Base-by-base conservation (phyloP, 2,888 invertebrate species). In the Serrognathus titanus region DNA sequence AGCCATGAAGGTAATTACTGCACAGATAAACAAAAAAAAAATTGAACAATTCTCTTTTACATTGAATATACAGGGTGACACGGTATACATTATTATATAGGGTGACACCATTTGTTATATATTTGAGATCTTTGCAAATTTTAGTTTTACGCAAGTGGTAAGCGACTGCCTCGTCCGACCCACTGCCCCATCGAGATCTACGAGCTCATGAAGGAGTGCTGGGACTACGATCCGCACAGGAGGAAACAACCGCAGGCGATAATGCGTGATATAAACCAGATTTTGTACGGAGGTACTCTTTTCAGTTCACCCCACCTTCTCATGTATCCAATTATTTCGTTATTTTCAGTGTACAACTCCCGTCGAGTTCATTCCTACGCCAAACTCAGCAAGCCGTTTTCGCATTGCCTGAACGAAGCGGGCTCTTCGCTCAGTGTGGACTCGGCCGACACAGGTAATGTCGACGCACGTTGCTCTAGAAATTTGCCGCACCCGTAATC, bases 261-360 rank as follows among this genome's bases (percentile, higher is more conserved):
- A 68, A 90, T 93, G 85, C 83, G 92, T 72, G 91, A 92, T 78
- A 85, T 92, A 64, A 89, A 89, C 78, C 89, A 90, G 75, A 85
- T 90, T 71, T 78, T 90, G 62, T 88, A 90, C 71, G 85, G 88
- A 78, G 84, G 87, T 38, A 50, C 7, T 3, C 5, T 7, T 6
- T 31, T 31, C 7, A 6, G 24, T 31, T 31, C 24, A 31, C 24
- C 24, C 24, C 24, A 4, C 24, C 24, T 5, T 1, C 24, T 52
- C 39, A 46, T 47, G 35, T 48, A 37, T 38, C 4, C 20, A 9
- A 36, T 11, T 24, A 41, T 6, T 57, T 54, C 48, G 46, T 55
- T 48, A 38, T 59, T 67, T 69, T 37, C 66, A 81, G 85, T 85
- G 3, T 86, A 83, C 66, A 86, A 87, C 70, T 84, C 85, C 2